A percentile compares a stretch with the other conserved stretches of the same genome.
These are phyloP conservation scores for Ametastegia equiseti DNA, from an alignment of 2,888 invertebrate species.

Conservation along the genomic window DNA sequence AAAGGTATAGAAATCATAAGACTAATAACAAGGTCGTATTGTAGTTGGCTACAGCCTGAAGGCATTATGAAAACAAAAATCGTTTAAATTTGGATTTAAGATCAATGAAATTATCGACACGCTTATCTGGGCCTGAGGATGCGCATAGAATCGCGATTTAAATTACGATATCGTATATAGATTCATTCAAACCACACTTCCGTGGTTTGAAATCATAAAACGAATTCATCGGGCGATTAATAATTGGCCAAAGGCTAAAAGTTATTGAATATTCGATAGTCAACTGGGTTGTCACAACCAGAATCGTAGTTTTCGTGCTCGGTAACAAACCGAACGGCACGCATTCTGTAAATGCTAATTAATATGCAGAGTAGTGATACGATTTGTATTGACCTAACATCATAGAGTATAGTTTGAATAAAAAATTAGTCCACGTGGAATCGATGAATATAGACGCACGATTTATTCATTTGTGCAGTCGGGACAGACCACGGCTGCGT, in stretches of 20 bases:
- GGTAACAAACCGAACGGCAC: constrained; percentile 35
- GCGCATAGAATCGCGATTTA: neutral
- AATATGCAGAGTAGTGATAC: constrained; percentile 48
- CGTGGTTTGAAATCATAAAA: neutral
- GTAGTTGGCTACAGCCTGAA: no score
- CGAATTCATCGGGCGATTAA: constrained; percentile 12
- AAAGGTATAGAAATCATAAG: no score
- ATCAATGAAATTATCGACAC: neutral
- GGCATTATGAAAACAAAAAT: neutral
- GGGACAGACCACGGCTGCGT: neutral
- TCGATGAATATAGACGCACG: neutral
- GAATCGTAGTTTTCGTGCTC: constrained; percentile 11
- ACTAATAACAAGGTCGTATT: no score
- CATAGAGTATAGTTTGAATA: constrained; percentile 55
- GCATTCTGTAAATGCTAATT: constrained; percentile 37
- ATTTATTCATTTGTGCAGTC: neutral
- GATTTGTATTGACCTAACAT: constrained; percentile 63
- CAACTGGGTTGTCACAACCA: neutral
- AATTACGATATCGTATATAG: neutral
- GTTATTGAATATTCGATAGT: constrained; percentile 16
- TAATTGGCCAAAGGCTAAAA: constrained; percentile 2
- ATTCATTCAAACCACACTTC: neutral
- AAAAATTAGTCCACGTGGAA: constrained; percentile 41
- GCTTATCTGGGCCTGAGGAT: neutral
- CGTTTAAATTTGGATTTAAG: neutral